These are phyloP conservation scores for Eospalax fontanierii DNA, from an alignment of 2,797 vertebrate genomes.

Conservation along the genomic window DNA sequence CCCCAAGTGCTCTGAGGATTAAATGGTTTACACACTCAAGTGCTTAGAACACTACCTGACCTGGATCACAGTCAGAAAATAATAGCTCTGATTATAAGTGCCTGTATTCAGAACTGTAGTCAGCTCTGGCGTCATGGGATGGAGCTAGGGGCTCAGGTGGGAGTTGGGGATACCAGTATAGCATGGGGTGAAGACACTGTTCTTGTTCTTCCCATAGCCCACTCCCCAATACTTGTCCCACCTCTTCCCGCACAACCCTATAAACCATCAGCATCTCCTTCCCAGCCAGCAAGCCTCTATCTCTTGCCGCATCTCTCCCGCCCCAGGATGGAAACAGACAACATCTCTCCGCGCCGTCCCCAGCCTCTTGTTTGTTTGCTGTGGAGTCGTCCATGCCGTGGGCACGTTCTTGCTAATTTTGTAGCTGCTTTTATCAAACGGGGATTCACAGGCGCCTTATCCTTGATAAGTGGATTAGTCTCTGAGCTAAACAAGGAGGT, in stretches of 20 bases:
- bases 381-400: conserved; percentile 82
- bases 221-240: neutral
- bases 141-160: neutral
- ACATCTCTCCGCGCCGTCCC: conserved; percentile 73
- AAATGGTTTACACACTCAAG: too few relatives aligned
- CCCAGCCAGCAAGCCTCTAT: conserved; percentile 76
- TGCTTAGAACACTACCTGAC: neutral
- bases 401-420: conserved; percentile 91
- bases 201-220: neutral
- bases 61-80: fast-evolving
- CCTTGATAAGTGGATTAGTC: conserved; percentile 93
- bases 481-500: conserved; percentile 91
- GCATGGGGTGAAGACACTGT: neutral
- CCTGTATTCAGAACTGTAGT: neutral
- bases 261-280: neutral
- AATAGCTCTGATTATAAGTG: fast-evolving
- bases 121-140: neutral
- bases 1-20: neutral
- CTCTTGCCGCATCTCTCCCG: conserved; percentile 76
- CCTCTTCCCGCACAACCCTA: neutral
- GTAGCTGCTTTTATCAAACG: conserved; percentile 90
- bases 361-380: conserved; percentile 88
- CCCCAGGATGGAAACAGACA: conserved; percentile 70
- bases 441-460: conserved; percentile 90
- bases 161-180: neutral